Base-by-base conservation (phyloP, 2,113 vertebrate genomes). In the Tyrannus savana region DNA sequence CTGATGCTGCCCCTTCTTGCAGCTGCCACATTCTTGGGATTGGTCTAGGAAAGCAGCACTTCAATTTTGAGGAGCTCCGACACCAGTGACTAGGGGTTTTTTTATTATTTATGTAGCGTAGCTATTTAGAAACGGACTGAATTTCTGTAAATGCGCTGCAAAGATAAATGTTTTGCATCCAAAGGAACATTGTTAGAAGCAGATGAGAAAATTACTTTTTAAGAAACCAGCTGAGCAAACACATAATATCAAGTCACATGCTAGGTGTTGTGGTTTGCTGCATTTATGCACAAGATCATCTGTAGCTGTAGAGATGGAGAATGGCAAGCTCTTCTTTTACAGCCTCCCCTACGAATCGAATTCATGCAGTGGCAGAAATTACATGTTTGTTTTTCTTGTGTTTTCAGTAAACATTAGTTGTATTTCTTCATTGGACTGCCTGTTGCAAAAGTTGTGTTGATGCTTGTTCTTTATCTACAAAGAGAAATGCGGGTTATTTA, bases 141-240 rank as follows among this genome's bases (percentile, higher is more conserved):
- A 92, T 91, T 81, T 89, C 27, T 5, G 2, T 82, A 78, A 80
- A 55, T 37, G 39, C 30, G 12, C 12, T 8, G 33, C 37, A 75
- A 81, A 95, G 77, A 79, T 14, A 68, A 82, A 73, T 76, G 41
- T 46, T 84, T 86, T 75, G 42, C 81, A 79, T 88, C 73, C 35
- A 60, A 75, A 91, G 50, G 39, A 85, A 13, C 42, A 44, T 41
- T 88, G 64, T 84, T 62, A 76, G 84, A 46, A 92, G 13, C 56
- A 78, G 58, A 87, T 79, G 89, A 93, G 84, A 80, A 93, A 89
- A 95, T 93, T 21, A 55, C 52, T 87, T 95, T 86, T 66, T 58
- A 69, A 56, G 64, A 84, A 92, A 95, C 78, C 60, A 87, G 76
- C 88, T 92, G 92, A 96, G 88, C 84, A 93, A 93, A 95, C 56